Base-by-base conservation (phyloP, 1,140 invertebrate genomes). In the Lepidotrigona ventralis region DNA sequence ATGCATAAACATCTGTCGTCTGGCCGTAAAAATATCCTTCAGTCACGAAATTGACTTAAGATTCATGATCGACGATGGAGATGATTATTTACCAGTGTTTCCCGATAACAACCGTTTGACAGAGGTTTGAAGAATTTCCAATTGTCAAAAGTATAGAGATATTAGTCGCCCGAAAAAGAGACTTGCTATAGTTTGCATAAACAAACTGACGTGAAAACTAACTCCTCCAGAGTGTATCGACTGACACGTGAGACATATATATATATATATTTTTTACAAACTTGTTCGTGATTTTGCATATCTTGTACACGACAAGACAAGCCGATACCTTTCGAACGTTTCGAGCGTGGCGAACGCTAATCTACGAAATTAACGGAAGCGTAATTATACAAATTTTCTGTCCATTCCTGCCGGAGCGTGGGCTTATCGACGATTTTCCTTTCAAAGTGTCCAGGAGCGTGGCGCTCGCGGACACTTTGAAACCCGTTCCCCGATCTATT, bases 301-400 rank as follows among this genome's bases (percentile, higher is more conserved):
- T 66, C 53, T 73, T 33, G 33, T 8, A 46, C 39, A 46, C 39
- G 73, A 82, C 80, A 51, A 60, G 33, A n/a, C 21, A 26, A 23
- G n/a, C 19, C 23, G 58, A 23, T n/a, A 75, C 14, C 26, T 53
- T 53, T 39, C 19, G 26, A 71, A 58, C 53, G 53, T 70, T 78
- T 26, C 2, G 2, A 33, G 23, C 56, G 9, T 19, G 23, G 9
- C 2, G 1, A 29, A 21, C 26, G 70, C 11, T 21, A 29, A 29
- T 73, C 26, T 54, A 23, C 23, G 19, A 33, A 56, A 54, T 39
- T 17, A 56, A n/a, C 53, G 29, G 6, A 54, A 39, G 21, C 23
- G 17, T 39, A 69, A 68, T 69, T 54, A 17, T 29, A 39, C 29
- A 33, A 54, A 39, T 76, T 63, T 33, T 26, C 23, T 19, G 15